Evolutionary conservation across 2,797 vertebrate genomes (phyloP).

Genomic region (Thripadectes ignobilis): DNA sequence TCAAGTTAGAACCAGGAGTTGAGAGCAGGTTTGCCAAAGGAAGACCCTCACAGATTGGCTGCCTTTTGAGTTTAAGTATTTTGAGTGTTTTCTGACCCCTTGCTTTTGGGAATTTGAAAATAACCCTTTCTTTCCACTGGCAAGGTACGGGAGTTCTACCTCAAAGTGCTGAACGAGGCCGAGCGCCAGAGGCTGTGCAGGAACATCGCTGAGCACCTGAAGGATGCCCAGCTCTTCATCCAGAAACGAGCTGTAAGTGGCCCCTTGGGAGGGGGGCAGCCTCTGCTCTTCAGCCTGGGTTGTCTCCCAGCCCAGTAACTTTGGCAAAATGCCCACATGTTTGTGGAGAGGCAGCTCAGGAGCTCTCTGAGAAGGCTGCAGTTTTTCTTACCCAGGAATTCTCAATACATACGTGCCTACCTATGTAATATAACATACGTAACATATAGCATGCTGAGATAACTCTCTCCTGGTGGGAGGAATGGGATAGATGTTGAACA

Average conservation of each 20-base stretch:
- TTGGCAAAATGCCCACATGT: neutral
- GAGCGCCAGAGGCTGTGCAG: conserved; percentile 86
- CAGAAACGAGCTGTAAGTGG: conserved; percentile 89
- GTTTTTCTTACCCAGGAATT: neutral
- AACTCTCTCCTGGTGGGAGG: neutral
- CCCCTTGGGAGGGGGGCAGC: neutral
- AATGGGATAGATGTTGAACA: neutral
- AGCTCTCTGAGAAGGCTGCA: neutral
- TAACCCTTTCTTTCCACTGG: neutral
- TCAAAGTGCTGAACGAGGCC: conserved; percentile 84
- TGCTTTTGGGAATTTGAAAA: neutral
- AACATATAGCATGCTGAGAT: neutral
- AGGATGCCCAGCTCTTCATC: conserved; percentile 90
- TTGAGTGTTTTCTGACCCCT: neutral
- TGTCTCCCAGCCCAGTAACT: neutral
- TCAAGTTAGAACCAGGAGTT: neutral
- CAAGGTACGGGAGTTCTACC: conserved; percentile 88
- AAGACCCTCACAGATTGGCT: neutral
- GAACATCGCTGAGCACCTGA: conserved; percentile 87
- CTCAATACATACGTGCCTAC: neutral
- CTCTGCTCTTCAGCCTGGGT: neutral
- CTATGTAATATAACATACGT: neutral
- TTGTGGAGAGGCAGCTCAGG: neutral
- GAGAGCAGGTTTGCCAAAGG: neutral
- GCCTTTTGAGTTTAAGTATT: neutral